Evolutionary conservation across 2,888 invertebrate species (phyloP).

Genomic region (Boloria selene): DNA sequence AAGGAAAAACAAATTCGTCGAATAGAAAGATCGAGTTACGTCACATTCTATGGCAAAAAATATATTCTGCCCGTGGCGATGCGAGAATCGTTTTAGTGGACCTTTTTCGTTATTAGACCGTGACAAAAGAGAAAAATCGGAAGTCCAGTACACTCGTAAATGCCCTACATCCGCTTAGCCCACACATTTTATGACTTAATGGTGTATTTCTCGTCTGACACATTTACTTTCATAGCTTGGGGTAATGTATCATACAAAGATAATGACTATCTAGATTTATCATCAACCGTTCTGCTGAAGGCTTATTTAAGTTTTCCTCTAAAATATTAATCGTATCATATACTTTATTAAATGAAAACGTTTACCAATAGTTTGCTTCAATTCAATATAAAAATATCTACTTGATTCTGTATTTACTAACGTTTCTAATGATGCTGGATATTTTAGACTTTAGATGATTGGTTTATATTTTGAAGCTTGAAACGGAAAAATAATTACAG

Average conservation of each 20-base stretch:
- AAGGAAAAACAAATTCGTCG: constrained; percentile 34
- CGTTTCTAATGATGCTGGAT: no score
- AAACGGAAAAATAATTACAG: no score
- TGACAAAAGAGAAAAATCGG: constrained; percentile 50
- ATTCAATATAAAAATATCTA: no score
- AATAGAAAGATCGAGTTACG: constrained; percentile 48
- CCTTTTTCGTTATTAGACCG: constrained; percentile 51
- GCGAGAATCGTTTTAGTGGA: constrained; percentile 40
- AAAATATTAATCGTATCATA: no score
- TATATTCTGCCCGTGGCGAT: constrained; percentile 35
- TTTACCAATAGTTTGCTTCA: no score
- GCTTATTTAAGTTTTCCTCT: no score
- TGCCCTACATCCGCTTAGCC: constrained; percentile 36
- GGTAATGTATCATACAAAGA: constrained; percentile 29
- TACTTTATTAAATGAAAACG: no score
- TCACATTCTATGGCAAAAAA: constrained; percentile 42
- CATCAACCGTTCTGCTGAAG: no score
- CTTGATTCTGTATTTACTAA: no score
- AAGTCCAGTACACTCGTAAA: constrained; percentile 41
- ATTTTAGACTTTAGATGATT: no score
- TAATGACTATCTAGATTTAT: no score
- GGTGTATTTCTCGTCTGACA: constrained; percentile 31
- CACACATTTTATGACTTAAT: constrained; percentile 40
- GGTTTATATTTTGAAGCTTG: no score
- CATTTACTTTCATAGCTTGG: constrained; percentile 36